Conservation (phyloP, 2,888 invertebrate species). For the Heterodera filipjevi region DNA sequence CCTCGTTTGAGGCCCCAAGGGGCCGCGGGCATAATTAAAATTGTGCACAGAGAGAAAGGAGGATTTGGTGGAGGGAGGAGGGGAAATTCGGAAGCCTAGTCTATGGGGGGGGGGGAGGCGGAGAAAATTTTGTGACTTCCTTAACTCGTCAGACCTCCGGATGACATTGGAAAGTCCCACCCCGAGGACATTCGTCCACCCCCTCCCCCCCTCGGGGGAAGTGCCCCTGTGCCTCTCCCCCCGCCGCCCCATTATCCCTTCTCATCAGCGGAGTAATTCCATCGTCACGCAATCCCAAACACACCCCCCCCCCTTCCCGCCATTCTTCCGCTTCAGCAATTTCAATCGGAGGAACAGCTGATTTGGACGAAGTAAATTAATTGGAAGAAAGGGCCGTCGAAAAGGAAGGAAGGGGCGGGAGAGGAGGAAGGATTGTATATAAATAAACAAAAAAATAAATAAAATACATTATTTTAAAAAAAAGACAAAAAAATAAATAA, state of each 20-base stretch:
- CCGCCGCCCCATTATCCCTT: neutral
- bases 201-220: neutral
- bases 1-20: constrained; percentile 4
- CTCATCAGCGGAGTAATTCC: constrained; percentile 8
- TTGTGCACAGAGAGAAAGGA: neutral
- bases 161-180: neutral
- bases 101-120: neutral
- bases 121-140: neutral
- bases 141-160: neutral
- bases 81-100: neutral
- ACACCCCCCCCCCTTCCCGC: neutral
- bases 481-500: constrained; percentile 6
- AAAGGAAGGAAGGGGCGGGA: constrained; percentile 1
- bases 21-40: constrained; percentile 6
- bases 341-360: constrained; percentile 9
- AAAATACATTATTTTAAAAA: constrained; percentile 8
- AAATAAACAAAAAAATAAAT: neutral
- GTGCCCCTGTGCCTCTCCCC: neutral
- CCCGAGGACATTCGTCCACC: neutral
- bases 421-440: neutral
- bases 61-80: neutral
- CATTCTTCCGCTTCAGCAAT: constrained; percentile 2
- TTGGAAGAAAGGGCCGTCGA: neutral
- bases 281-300: constrained; percentile 2
- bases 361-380: neutral